phyloP scores from a whole-genome alignment of 2,888 invertebrate species.

The Camponotus fellah region DNA sequence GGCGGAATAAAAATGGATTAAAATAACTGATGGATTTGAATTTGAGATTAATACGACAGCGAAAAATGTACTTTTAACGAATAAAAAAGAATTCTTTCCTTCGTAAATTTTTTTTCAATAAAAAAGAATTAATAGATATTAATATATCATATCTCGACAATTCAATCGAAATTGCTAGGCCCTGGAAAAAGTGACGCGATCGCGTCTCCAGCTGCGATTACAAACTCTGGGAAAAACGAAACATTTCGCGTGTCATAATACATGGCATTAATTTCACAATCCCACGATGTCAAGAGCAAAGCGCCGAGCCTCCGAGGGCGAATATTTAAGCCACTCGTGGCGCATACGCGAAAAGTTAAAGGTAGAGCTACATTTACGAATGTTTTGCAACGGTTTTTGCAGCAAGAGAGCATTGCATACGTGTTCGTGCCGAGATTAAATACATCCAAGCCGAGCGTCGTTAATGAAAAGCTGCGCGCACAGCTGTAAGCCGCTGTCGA shows the following conservation, averaged over 20 bases:
- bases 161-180: neutral
- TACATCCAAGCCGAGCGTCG: slow-evolving; percentile 4
- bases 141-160: too few species aligned
- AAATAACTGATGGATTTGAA: neutral
- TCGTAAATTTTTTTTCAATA: neutral
- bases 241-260: slow-evolving; percentile 24
- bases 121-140: neutral
- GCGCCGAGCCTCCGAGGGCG: slow-evolving; percentile 10
- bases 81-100: neutral
- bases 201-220: neutral
- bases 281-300: slow-evolving; percentile 34
- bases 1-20: neutral
- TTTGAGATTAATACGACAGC: neutral
- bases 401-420: neutral
- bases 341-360: slow-evolving; percentile 10
- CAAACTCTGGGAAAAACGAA: neutral
- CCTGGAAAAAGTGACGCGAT: slow-evolving; percentile 5
- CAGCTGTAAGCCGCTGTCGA: slow-evolving; percentile 13
- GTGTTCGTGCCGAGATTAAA: slow-evolving; percentile 21
- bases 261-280: slow-evolving; percentile 42
- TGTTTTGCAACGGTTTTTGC: slow-evolving; percentile 7
- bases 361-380: slow-evolving; percentile 21
- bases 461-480: slow-evolving; percentile 33
- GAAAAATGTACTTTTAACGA: neutral
- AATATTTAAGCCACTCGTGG: slow-evolving; percentile 35